Evolutionary conservation across 2,888 invertebrate species (phyloP).

Genomic region (Helobdella robusta): DNA sequence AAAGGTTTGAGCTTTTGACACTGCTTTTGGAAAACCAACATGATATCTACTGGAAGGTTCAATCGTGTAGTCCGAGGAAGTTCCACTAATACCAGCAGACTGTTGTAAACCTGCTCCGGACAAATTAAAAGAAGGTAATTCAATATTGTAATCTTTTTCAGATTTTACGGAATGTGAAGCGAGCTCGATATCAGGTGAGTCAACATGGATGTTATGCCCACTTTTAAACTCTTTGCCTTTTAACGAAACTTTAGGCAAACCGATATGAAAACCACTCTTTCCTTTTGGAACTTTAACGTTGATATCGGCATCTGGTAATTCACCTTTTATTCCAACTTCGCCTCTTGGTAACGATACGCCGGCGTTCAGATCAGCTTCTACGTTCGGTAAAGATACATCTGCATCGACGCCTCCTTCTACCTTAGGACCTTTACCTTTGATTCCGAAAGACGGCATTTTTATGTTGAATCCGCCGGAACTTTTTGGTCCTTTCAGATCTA

Average conservation of each 20-base stretch:
- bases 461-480: slow-evolving; percentile 13
- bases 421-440: slow-evolving; percentile 23
- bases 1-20: neutral
- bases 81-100: slow-evolving; percentile 4
- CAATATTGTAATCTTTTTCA: slow-evolving; percentile 17
- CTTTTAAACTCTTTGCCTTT: neutral
- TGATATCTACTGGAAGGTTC: slow-evolving; percentile 15
- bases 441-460: neutral
- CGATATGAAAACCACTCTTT: slow-evolving; percentile 21
- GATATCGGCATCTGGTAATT: neutral
- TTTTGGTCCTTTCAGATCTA: slow-evolving; percentile 17
- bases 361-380: slow-evolving; percentile 18
- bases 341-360: slow-evolving; percentile 18
- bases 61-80: neutral
- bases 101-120: neutral
- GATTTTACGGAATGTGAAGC: neutral
- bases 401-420: slow-evolving; percentile 11
- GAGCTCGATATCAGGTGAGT: neutral
- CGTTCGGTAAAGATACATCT: slow-evolving; percentile 10
- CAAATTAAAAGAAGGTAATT: slow-evolving; percentile 9
- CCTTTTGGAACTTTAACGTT: neutral
- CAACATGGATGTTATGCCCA: neutral
- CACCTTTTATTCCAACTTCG: neutral
- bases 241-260: slow-evolving; percentile 18
- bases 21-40: slow-evolving; percentile 13